Evolutionary conservation across 2,113 vertebrate species (phyloP).

Genomic region (Helogale parvula): DNA sequence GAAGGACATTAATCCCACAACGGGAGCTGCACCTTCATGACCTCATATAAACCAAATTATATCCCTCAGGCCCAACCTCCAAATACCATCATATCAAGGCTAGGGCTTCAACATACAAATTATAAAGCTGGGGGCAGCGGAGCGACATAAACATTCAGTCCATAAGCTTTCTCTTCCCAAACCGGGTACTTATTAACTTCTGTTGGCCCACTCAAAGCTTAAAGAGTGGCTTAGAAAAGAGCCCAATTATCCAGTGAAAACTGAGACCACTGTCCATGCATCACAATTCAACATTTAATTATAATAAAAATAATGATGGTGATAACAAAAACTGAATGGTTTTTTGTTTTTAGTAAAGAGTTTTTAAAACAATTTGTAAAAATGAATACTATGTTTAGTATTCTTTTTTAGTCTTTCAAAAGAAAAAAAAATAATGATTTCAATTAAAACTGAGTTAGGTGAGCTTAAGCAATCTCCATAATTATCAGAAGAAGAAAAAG

Average conservation of each 20-base stretch:
- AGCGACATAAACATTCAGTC: neutral
- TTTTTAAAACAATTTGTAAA: neutral
- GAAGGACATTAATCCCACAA: neutral
- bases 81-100: neutral
- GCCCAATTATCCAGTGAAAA: neutral
- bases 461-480: constrained; percentile 41
- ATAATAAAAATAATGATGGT: neutral
- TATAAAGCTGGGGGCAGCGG: neutral
- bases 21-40: neutral
- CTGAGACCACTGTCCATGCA: neutral
- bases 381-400: neutral
- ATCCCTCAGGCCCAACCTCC: neutral
- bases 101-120: neutral
- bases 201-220: neutral
- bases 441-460: constrained; percentile 48
- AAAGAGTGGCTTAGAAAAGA: neutral
- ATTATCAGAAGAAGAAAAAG: neutral
- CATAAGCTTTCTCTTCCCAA: neutral
- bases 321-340: neutral
- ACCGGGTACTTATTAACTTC: neutral
- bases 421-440: constrained; percentile 30
- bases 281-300: constrained; percentile 2
- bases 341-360: constrained; percentile 6
- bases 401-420: constrained; percentile 22
- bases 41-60: neutral